Percentiles rank a stretch among this genome's conserved stretches.
These are phyloP conservation scores for Schizaphis graminum DNA, from an alignment of 2,888 invertebrate species.

Conservation along the genomic window DNA sequence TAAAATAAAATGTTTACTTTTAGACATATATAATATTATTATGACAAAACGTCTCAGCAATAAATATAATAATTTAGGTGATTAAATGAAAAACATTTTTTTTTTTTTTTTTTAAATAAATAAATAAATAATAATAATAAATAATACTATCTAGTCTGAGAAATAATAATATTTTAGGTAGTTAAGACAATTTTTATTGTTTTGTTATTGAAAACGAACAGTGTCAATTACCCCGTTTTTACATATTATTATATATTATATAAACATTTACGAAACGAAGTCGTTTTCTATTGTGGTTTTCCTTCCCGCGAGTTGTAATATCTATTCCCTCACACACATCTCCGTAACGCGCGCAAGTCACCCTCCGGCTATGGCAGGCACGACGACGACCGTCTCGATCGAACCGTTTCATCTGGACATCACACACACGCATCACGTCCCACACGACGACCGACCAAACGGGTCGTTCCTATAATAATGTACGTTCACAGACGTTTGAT, in stretches of 20 bases:
- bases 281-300: constrained; percentile 28
- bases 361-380: neutral
- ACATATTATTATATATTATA: constrained; percentile 24
- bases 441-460: neutral
- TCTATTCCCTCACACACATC: neutral
- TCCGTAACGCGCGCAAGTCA: neutral
- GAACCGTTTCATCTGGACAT: neutral
- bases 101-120: neutral
- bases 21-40: constrained; percentile 32
- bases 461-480: neutral
- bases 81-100: neutral
- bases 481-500: neutral
- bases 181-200: constrained; percentile 62
- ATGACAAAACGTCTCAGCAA: constrained; percentile 54
- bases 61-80: constrained; percentile 64
- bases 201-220: constrained; percentile 60
- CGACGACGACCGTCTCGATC: neutral
- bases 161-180: constrained; percentile 58
- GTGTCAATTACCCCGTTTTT: constrained; percentile 64
- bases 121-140: constrained; percentile 2
- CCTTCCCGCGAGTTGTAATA: neutral
- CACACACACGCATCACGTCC: neutral
- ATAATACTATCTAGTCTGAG: constrained; percentile 65
- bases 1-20: constrained; percentile 55
- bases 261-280: constrained; percentile 37